Conservation (phyloP, 1,140 invertebrate genomes). For the Lanistes nyassanus region DNA sequence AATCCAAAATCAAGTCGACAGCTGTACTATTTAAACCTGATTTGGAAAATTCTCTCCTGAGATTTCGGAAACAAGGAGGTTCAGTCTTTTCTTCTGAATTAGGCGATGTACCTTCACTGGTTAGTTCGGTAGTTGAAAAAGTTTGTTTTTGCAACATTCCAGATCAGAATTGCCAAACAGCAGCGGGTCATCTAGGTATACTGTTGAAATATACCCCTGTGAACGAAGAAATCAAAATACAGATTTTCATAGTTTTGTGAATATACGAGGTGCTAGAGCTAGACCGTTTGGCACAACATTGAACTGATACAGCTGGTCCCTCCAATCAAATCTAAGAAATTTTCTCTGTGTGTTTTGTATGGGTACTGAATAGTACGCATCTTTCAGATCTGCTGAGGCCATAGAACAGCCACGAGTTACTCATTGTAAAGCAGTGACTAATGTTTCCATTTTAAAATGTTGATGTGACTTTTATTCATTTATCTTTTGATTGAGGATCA, state of each 20-base stretch:
- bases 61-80: too few relatives aligned
- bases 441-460: conserved; percentile 40
- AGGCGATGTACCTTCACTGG: too few relatives aligned
- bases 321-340: conserved; percentile 37
- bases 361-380: too few relatives aligned
- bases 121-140: too few relatives aligned
- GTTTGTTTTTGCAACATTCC: conserved; percentile 14
- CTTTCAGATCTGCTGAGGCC: too few relatives aligned
- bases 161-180: neutral
- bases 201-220: conserved; percentile 4
- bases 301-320: conserved; percentile 27
- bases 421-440: conserved; percentile 20
- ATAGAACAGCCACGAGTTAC: conserved; percentile 29
- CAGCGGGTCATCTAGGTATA: conserved; percentile 22
- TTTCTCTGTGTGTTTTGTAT: conserved; percentile 25
- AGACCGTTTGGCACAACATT: conserved; percentile 37
- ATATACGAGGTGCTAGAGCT: conserved; percentile 18
- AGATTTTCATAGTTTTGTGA: conserved; percentile 27
- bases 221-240: conserved; percentile 20
- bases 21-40: too few relatives aligned
- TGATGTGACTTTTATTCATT: too few relatives aligned
- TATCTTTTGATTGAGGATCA: conserved; percentile 36
- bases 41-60: too few relatives aligned
- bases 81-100: too few relatives aligned
- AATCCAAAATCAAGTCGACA: too few relatives aligned